Conservation (phyloP, 2,888 invertebrate species). For the Euphydryas editha region DNA sequence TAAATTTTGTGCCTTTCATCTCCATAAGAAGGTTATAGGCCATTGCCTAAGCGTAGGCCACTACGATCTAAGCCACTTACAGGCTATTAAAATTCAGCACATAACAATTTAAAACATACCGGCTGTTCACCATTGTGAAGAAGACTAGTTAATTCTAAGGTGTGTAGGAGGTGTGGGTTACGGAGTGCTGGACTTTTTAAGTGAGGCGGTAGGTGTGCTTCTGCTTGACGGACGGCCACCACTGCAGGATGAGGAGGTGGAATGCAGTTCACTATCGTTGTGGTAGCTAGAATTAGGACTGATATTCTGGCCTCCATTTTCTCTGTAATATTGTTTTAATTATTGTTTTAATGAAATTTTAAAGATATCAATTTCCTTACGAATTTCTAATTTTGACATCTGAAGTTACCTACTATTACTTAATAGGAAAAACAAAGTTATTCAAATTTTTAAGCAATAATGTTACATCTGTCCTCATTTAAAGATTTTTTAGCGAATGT, state of each 20-base stretch:
- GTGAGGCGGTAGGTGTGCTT: conserved; percentile 81
- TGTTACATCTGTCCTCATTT: no score
- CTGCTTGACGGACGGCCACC: conserved; percentile 81
- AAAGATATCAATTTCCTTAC: background rate
- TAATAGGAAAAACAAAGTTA: no score
- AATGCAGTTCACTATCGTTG: conserved; percentile 53
- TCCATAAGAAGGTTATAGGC: no score
- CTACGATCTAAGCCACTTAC: no score
- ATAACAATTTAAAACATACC: conserved; percentile 58
- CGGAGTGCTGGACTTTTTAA: conserved; percentile 84
- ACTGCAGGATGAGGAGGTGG: conserved; percentile 84
- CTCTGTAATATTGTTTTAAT: conserved; percentile 16
- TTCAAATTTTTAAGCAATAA: no score
- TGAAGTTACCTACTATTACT: no score
- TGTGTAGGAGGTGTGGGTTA: conserved; percentile 81
- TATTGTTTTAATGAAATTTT: background rate
- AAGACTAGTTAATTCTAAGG: conserved; percentile 82
- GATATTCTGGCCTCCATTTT: conserved; percentile 51
- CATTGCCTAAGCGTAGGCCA: no score
- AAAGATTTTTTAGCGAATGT: no score
- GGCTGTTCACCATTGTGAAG: conserved; percentile 85
- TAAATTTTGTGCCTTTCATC: no score
- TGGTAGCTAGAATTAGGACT: conserved; percentile 54
- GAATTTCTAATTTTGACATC: no score
- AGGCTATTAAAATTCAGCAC: background rate